A percentile compares a stretch with the other conserved stretches of the same genome.
Evolutionary conservation across 2,888 invertebrate species (phyloP).

Genomic region (Morpho helenor): DNA sequence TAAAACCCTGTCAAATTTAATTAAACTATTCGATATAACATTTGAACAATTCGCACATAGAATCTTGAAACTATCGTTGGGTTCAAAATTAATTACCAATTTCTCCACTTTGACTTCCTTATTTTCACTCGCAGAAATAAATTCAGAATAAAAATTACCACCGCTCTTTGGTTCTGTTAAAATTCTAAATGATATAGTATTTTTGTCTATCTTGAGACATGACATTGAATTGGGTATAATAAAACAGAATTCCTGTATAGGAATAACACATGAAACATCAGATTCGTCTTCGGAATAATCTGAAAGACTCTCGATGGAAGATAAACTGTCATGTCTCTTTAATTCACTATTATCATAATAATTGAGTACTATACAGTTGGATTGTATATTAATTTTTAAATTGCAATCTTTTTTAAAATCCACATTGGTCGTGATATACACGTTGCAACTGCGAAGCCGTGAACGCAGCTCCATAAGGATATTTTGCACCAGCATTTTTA

Average conservation of each 20-base stretch:
- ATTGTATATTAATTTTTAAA: constrained; percentile 67
- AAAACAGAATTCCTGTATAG: constrained; percentile 60
- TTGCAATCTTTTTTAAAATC: constrained; percentile 64
- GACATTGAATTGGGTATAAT: constrained; percentile 75
- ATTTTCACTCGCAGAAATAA: constrained; percentile 41
- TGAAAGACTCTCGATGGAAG: constrained; percentile 69
- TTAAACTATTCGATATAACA: constrained; percentile 59
- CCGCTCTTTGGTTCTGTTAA: constrained; percentile 66
- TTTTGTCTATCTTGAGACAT: constrained; percentile 67
- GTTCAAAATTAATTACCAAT: constrained; percentile 51
- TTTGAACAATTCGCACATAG: constrained; percentile 65
- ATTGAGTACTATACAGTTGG: constrained; percentile 64
- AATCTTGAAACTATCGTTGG: constrained; percentile 48
- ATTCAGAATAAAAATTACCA: constrained; percentile 69
- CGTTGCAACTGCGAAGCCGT: constrained; percentile 79
- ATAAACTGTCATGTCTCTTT: constrained; percentile 59
- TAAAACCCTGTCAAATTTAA: constrained; percentile 78
- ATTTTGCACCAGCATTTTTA: constrained; percentile 66
- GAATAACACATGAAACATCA: constrained; percentile 52
- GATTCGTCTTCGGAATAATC: constrained; percentile 66
- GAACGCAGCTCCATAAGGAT: constrained; percentile 81
- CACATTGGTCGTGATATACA: constrained; percentile 73
- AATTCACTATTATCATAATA: constrained; percentile 53
- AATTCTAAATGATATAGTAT: constrained; percentile 68
- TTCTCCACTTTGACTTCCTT: constrained; percentile 37